Base-by-base conservation (phyloP, 2,888 invertebrate genomes). In the Volucella bombylans region DNA sequence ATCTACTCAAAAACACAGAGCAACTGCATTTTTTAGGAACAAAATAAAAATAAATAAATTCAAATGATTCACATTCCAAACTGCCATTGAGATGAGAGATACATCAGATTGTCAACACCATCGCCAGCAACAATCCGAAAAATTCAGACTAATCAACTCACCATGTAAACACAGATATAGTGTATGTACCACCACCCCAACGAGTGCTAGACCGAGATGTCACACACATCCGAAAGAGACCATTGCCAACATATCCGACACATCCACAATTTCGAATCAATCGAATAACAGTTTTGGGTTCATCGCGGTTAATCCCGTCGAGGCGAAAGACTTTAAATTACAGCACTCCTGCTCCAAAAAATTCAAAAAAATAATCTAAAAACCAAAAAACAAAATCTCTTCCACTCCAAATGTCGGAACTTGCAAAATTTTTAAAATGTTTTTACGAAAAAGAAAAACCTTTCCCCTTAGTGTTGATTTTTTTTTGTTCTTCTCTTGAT, bases 201-300 rank as follows among this genome's bases (percentile, higher is more conserved):
- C 45, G 12, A 55, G 59, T 45, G 61, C 57, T 31, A 14, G 50
- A 80, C 74, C 12, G 55, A 72, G 67, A 80, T 45, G n/a, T 64
- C 31, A 52, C 38, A 31, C 15, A 18, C 9, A 23, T 8, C 14
- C 69, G 64, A 74, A 68, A 71, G 81, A 71, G 81, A 81, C 31
- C 47, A 14, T 6, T 31, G 55, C 23, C 9, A 71, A 41, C 47
- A 23, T 61, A 74, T 57, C 68, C 81, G 85, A 81, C 81, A 85
- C 81, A 85, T 85, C 85, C 57, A 85, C 85, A 85, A 67, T 71
- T 85, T 77, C 62, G 81, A 85, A 81, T 85, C 81, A 85, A 85
- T 81, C 85, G 81, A 85, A 85, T 72, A 77, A 85, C 85, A 85
- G 85, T 81, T 85, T 81, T 57, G 71, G 71, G 67, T 85, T 81